Evolutionary conservation across 2,113 vertebrate genomes (phyloP).

Genomic region (Zeus faber): DNA sequence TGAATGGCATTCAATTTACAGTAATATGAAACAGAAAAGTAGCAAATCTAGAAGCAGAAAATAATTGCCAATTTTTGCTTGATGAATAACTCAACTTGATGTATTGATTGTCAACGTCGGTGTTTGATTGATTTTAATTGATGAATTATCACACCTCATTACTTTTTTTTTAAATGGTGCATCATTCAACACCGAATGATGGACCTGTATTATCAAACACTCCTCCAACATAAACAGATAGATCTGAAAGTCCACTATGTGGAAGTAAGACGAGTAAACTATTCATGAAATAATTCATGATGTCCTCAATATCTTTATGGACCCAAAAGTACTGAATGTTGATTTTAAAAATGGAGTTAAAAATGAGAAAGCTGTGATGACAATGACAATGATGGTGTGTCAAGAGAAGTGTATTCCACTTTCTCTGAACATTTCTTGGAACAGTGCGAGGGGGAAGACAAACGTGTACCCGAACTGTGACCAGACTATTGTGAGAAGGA

Average conservation of each 20-base stretch:
- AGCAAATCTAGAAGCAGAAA: neutral
- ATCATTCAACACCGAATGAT: no score
- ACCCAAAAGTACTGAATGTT: constrained; percentile 15
- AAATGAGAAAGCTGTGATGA: constrained; percentile 23
- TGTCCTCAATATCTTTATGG: constrained; percentile 19
- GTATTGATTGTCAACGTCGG: neutral
- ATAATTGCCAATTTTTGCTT: neutral
- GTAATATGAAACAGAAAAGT: neutral
- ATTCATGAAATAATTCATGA: constrained; percentile 18
- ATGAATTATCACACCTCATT: neutral
- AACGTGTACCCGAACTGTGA: constrained; percentile 15
- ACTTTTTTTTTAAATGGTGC: no score
- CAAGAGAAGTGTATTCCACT: constrained; percentile 14
- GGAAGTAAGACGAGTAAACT: constrained; percentile 20
- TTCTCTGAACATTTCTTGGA: constrained; percentile 34
- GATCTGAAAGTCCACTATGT: constrained; percentile 15
- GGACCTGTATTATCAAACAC: constrained; percentile 3
- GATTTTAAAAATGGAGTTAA: no score
- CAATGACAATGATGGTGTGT: constrained; percentile 24
- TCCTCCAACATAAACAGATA: neutral
- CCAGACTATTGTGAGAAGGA: constrained; percentile 17
- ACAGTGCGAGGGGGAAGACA: constrained; percentile 28
- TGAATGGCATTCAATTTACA: no score
- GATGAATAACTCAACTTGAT: neutral
- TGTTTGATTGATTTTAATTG: neutral